Percentiles rank a stretch among this genome's conserved stretches.
Evolutionary conservation across 2,113 vertebrate genomes (phyloP).

Genomic region (Gallinago jamesoni): DNA sequence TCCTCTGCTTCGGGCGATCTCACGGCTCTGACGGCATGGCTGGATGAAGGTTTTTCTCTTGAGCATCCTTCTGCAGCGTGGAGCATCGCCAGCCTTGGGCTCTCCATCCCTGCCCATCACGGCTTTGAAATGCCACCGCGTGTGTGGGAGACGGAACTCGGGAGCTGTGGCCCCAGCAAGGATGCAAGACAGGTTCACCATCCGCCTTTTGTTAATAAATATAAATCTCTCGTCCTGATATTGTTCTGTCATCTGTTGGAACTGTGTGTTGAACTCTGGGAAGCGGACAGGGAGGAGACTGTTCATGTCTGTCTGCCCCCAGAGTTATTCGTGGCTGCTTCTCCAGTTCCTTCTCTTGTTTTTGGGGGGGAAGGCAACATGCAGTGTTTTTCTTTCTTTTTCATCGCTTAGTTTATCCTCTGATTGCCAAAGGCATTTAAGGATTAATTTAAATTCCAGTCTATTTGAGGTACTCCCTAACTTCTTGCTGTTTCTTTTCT

Average conservation of each 20-base stretch:
- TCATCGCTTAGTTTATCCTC: not conserved
- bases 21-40: rapidly evolving
- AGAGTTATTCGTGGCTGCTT: not conserved
- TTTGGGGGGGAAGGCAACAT: not conserved
- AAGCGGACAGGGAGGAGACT: not conserved
- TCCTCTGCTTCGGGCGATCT: not conserved
- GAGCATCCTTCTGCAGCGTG: not conserved
- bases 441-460: not conserved
- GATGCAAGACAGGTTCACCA: not conserved
- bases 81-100: not conserved
- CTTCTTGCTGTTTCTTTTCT: not conserved
- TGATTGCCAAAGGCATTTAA: not conserved
- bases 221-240: not conserved
- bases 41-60: not conserved
- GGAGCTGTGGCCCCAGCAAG: not conserved
- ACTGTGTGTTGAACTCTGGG: not conserved
- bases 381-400: not conserved
- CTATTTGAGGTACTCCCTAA: not conserved
- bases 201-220: not conserved
- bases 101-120: not conserved
- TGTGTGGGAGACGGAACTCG: rapidly evolving
- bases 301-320: not conserved
- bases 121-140: rapidly evolving
- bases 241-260: not conserved
- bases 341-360: not conserved